A percentile compares a stretch with the other conserved stretches of the same genome.
Conservation (phyloP, 1,140 invertebrate genomes). For the Diorhabda elongata region DNA sequence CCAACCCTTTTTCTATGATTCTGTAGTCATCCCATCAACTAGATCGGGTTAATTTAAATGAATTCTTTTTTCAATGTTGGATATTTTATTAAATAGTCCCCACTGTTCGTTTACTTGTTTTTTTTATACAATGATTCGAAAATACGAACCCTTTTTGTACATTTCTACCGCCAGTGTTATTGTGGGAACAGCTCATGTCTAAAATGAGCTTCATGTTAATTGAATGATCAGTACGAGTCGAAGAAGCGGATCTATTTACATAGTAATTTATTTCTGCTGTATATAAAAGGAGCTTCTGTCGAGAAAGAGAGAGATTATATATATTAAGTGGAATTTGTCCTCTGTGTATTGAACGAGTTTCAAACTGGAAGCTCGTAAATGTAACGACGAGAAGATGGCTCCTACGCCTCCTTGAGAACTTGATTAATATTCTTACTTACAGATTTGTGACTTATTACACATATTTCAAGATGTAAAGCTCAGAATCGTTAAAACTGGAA, state of each 20-base stretch:
- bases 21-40: too few species aligned
- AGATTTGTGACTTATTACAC: too few species aligned
- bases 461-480: too few species aligned
- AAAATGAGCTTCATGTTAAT: not conserved
- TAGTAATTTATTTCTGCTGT: slow-evolving; percentile 1
- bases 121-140: too few species aligned
- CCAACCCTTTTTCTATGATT: too few species aligned
- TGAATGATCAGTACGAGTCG: not conserved
- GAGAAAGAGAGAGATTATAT: not conserved
- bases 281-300: not conserved
- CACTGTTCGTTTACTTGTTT: too few species aligned
- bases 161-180: not conserved
- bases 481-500: too few species aligned
- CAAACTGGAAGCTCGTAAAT: not conserved
- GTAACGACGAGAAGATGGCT: not conserved
- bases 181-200: not conserved
- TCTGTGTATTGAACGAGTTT: not conserved
- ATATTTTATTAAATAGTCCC: too few species aligned
- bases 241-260: slow-evolving; percentile 1
- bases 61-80: too few species aligned
- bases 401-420: not conserved
- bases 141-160: not conserved
- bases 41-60: too few species aligned
- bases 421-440: too few species aligned
- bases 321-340: slow-evolving; percentile 1